Base-by-base conservation (phyloP, 2,888 invertebrate species). In the Philopedon plagiatum region DNA sequence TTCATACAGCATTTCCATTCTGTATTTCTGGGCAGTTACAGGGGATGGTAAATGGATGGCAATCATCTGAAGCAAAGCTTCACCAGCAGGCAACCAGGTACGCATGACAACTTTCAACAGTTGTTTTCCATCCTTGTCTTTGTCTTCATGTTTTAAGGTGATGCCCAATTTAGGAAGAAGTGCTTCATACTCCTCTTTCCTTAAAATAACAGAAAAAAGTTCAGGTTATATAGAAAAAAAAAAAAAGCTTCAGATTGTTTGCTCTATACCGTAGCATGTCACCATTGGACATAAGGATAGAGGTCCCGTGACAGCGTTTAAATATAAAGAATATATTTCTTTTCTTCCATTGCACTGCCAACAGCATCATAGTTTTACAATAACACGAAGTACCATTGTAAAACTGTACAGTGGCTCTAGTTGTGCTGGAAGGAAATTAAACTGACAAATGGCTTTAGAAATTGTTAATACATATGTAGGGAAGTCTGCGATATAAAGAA, bases 31-130 rank as follows among this genome's bases (percentile, higher is more conserved):
- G 65, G 99, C 99, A 71, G 96, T 96, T 63, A 99, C 99, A 2
- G 99, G 99, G 26, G 99, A 99, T 73, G 99, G 99, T 86, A 99
- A 89, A 86, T 99, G 99, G 86, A 99, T 98, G 88, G 98, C 97
- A 88, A 99, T 99, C 99, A 99, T 99, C 91, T 99, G 98, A 88
- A 99, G 95, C 82, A 99, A 89, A 82, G 99, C 97, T 87, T 99
- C 99, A 80, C 99, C 99, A 85, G 99, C 99, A 66, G 99, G 99
- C 87, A 99, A 89, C 99, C 99, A 99, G 75, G 95, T 95, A 81
- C 99, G 93, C 99, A 99, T 99, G 76, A 99, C 95, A 78, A 95
- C 93, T 91, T 99, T 99, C 81, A 99, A 90, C 76, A 99, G 89
- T 73, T 92, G 94, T 86, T 99, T 99, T 80, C 98, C 98, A 79